phyloP scores from a whole-genome alignment of 2,888 invertebrate species.

The Andrena camellia region DNA sequence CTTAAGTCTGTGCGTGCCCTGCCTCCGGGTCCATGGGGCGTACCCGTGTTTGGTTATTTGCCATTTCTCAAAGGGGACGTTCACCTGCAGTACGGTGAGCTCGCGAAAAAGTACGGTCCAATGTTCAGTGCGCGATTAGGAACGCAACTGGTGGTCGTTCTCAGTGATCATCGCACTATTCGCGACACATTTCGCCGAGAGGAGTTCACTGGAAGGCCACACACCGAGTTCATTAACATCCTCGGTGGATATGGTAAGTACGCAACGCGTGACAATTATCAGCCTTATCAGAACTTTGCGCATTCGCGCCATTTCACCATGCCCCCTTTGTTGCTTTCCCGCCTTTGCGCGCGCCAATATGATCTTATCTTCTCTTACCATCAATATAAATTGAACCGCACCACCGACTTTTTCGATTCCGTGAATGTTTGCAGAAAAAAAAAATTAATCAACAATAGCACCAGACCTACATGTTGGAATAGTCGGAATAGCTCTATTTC shows the following conservation, averaged over 20 bases:
- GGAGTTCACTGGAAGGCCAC: conserved; percentile 95
- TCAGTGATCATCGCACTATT: conserved; percentile 94
- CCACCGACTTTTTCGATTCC: conserved; percentile 27
- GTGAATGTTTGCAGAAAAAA: background rate
- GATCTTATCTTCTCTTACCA: background rate
- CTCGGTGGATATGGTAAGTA: conserved; percentile 95
- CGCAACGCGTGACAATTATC: conserved; percentile 13
- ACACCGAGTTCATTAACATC: conserved; percentile 93
- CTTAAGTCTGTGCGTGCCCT: conserved; percentile 85
- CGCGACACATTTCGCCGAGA: conserved; percentile 94
- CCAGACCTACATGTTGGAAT: background rate
- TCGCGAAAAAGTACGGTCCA: conserved; percentile 92
- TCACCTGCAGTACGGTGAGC: conserved; percentile 92
- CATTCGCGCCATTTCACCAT: conserved; percentile 12
- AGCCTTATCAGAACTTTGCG: conserved; percentile 8
- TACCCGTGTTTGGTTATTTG: conserved; percentile 93
- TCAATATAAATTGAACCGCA: background rate
- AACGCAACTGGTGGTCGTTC: conserved; percentile 92
- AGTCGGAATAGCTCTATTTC: background rate
- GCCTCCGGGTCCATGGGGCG: conserved; percentile 96
- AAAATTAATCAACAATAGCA: background rate
- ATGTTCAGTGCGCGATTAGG: conserved; percentile 94
- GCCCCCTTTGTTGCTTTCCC: background rate
- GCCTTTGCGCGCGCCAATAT: background rate
- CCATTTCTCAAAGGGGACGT: conserved; percentile 91